Conservation (phyloP, 2,113 vertebrate genomes). For the Cnemophilus loriae region DNA sequence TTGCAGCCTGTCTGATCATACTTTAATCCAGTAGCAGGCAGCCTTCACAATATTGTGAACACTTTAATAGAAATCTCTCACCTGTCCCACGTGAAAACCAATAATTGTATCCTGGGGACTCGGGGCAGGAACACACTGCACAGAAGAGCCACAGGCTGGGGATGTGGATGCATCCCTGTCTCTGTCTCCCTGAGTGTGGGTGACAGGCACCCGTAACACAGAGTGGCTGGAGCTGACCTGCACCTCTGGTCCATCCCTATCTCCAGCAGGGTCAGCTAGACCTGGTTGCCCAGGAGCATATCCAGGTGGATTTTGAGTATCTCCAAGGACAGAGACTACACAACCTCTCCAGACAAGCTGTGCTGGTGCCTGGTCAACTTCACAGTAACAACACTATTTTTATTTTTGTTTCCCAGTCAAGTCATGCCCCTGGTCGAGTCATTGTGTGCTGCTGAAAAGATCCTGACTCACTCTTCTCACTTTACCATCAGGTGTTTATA, state of each 20-base stretch:
- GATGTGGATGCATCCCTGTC: background rate
- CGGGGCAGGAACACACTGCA: too few relatives aligned
- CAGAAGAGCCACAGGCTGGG: background rate
- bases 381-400: background rate
- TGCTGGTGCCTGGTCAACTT: background rate
- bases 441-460: background rate
- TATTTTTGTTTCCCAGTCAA: background rate
- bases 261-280: background rate
- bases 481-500: background rate
- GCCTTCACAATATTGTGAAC: background rate
- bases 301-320: background rate
- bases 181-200: background rate
- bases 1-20: background rate
- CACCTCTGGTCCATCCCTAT: background rate
- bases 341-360: background rate
- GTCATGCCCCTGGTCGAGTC: accelerated
- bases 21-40: background rate
- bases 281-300: background rate
- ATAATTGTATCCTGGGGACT: background rate
- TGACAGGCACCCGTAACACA: background rate
- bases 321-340: background rate
- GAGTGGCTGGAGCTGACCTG: background rate
- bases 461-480: background rate
- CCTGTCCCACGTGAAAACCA: accelerated
- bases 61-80: background rate